Evolutionary conservation across 2,797 vertebrate species (phyloP).

Genomic region (Margarornis squamiger): DNA sequence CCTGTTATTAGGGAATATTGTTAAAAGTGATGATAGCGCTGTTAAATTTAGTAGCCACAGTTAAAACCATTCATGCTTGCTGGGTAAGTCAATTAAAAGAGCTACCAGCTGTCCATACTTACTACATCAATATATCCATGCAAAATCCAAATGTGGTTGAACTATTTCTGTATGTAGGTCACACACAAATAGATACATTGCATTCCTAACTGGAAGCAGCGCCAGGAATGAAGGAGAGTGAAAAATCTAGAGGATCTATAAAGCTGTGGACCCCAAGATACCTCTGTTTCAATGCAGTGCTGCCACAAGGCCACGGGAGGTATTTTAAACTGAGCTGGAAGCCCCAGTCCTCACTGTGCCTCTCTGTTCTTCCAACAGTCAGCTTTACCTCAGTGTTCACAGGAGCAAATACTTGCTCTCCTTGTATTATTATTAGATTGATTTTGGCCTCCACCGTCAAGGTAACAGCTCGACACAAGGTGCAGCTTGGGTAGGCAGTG

Average conservation of each 20-base stretch:
- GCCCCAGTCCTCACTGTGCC: not conserved
- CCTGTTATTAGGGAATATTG: not conserved
- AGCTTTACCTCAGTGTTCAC: not conserved
- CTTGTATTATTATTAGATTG: not conserved
- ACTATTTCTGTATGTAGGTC: slow-evolving; percentile 34
- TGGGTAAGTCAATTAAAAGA: slow-evolving; percentile 12
- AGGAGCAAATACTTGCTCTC: not conserved
- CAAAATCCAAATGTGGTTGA: not conserved
- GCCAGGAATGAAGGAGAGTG: fast-evolving
- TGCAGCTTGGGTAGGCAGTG: not conserved
- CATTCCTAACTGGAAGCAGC: not conserved
- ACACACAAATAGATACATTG: not conserved
- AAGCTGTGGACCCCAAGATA: not conserved
- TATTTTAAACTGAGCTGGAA: not conserved
- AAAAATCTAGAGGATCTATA: not conserved
- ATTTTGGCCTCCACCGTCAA: not conserved
- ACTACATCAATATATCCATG: slow-evolving; percentile 5
- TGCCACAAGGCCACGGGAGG: not conserved
- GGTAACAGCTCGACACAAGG: not conserved
- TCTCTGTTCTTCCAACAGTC: not conserved
- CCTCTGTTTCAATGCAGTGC: not conserved
- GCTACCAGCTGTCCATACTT: slow-evolving; percentile 2
- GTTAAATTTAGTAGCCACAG: slow-evolving; percentile 17
- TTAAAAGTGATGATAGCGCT: not conserved
- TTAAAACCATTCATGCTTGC: not conserved